phyloP scores from a whole-genome alignment of 2,797 vertebrate genomes.

The Poecilia velifera region DNA sequence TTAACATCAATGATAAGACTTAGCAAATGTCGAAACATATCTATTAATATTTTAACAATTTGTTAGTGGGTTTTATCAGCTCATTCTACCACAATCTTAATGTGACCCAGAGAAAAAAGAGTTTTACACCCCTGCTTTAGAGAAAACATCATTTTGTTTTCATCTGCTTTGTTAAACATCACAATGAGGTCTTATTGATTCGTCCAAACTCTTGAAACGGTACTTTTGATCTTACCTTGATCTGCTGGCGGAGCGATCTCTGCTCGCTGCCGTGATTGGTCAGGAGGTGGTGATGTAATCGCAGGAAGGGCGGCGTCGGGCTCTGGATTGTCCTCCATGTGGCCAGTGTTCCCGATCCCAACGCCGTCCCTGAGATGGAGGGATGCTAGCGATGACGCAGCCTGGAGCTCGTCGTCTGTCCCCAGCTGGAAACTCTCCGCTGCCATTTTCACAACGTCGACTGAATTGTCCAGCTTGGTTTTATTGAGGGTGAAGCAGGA shows the following conservation, averaged over 20 bases:
- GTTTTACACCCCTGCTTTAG: not conserved
- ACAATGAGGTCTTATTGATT: not conserved
- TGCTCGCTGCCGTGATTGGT: slow-evolving; percentile 78
- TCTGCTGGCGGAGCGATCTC: slow-evolving; percentile 69
- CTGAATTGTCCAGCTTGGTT: slow-evolving; percentile 47
- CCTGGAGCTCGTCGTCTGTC: slow-evolving; percentile 75
- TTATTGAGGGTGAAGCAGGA: slow-evolving; percentile 49
- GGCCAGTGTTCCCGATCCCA: slow-evolving; percentile 80
- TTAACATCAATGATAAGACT: too few relatives aligned
- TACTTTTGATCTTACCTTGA: slow-evolving; percentile 58
- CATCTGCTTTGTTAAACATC: not conserved
- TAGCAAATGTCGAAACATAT: too few relatives aligned
- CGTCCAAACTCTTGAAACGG: not conserved
- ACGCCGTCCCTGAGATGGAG: slow-evolving; percentile 85
- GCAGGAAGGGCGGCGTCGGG: slow-evolving; percentile 79
- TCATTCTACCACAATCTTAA: too few relatives aligned
- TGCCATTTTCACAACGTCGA: slow-evolving; percentile 66
- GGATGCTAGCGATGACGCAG: slow-evolving; percentile 81
- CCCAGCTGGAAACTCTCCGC: slow-evolving; percentile 82
- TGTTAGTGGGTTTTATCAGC: too few relatives aligned
- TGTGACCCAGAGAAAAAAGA: too few relatives aligned
- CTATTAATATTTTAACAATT: too few relatives aligned
- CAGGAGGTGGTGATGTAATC: slow-evolving; percentile 76
- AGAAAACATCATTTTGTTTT: not conserved
- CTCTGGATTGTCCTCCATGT: slow-evolving; percentile 84